Evolutionary conservation across 2,888 invertebrate genomes (phyloP), one percentile per base, ranked within the genome.

Genomic region (Mythimna albipuncta): DNA sequence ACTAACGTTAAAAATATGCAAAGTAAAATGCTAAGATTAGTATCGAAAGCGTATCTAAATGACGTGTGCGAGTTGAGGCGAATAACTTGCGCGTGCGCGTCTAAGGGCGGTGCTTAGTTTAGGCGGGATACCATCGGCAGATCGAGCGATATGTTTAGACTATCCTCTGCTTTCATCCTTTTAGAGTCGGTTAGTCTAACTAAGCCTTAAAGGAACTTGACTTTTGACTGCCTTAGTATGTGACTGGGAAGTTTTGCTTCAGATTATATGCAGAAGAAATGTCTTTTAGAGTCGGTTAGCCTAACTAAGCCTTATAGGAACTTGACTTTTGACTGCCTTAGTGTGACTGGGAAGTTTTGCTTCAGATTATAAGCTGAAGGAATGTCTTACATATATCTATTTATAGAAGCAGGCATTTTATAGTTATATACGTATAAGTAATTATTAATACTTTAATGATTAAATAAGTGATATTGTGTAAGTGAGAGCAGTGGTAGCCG

Each of bases 41-140:
- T 74, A 87, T 84, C 83, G 67, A 76, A 80, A 82, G 82, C 78
- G 75, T 85, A 85, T 75, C 85, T 79, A 75, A 82, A 86, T 64
- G 73, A 85, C 63, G 82, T 78, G 81, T 77, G 79, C 59, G 81
- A 77, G 79, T 72, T 68, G 68, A 62, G 63, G 69, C 72, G 66
- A 79, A 69, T 74, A 66, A 70, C 58, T 68, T 73, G 83, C 77
- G 75, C 75, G 59, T 63, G 78, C 74, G 72, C 69, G 69, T 77
- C 64, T 73, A 55, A 73, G 81, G 83, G 77, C 81, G 76, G 86
- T 75, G 77, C 86, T 68, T 67, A 61, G 61, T 70, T 69, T 79
- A 70, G 70, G 64, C 55, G 57, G 85, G 85, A 86, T 85, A 82
- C 62, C 65, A 86, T 85, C 87, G 55, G 57, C 13, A 81, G 85